These are phyloP conservation scores for Salvelinus namaycush DNA, from an alignment of 2,113 vertebrate species.

Conservation along the genomic window DNA sequence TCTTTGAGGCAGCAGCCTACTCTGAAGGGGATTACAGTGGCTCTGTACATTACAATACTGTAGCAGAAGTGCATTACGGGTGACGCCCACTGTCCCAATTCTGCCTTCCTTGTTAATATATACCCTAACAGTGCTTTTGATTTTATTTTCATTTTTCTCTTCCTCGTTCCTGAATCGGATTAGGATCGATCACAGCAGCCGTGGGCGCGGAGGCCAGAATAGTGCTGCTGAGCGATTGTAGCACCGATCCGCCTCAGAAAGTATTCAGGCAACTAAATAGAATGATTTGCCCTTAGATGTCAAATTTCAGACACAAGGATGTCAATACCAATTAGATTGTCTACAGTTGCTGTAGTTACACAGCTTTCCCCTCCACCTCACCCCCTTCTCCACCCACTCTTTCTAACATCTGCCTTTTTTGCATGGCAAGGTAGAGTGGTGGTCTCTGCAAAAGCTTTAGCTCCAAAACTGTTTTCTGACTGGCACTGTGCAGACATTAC, in stretches of 20 bases:
- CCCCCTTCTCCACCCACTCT: conserved; percentile 43
- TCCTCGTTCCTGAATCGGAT: conserved; percentile 66
- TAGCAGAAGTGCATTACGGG: conserved; percentile 72
- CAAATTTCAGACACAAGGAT: conserved; percentile 81
- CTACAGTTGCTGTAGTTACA: conserved; percentile 74
- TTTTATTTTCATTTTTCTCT: conserved; percentile 78
- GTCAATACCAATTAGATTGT: conserved; percentile 85
- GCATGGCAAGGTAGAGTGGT: conserved; percentile 59
- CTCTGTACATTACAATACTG: conserved; percentile 70
- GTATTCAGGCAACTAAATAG: conserved; percentile 82
- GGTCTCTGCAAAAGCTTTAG: conserved; percentile 73
- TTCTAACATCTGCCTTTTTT: conserved; percentile 68
- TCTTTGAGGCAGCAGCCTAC: conserved; percentile 74
- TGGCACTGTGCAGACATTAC: conserved; percentile 74
- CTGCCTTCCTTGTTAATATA: conserved; percentile 77
- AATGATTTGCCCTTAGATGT: conserved; percentile 85
- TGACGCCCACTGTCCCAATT: conserved; percentile 61
- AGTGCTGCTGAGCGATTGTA: conserved; percentile 59
- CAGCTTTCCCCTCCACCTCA: conserved; percentile 47
- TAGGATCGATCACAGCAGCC: conserved; percentile 75
- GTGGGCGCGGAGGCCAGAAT: conserved; percentile 36
- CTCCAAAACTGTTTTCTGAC: conserved; percentile 79
- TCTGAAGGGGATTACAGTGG: conserved; percentile 67
- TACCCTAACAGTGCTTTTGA: conserved; percentile 78
- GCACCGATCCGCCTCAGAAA: conserved; percentile 55